Base-by-base conservation (phyloP, 1,140 invertebrate genomes). In the Formica exsecta region DNA sequence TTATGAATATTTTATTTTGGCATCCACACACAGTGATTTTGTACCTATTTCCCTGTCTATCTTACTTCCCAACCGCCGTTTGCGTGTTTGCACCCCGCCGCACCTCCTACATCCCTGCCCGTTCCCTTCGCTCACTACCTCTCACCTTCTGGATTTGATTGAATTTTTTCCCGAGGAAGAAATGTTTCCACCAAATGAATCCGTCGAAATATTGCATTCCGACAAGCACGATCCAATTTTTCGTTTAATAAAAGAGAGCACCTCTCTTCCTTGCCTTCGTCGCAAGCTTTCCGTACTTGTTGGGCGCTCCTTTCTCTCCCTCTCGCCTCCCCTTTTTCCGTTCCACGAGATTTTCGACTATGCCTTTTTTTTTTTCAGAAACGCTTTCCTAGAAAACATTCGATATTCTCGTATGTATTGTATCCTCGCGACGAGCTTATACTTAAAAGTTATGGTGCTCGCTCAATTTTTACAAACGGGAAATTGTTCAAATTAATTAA, bases 141-240 rank as follows among this genome's bases (percentile, higher is more conserved):
- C 93, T 93, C 94, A 95, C 94, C 93, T 94, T 93, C 90, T 92
- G 90, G 92, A 94, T 95, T 95, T 94, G 94, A 95, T 95, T 95
- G 95, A 95, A 95, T 95, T 95, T 95, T 94, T 95, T 94, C 93
- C 91, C 92, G 90, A 88, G 91, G 90, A 94, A 95, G 93, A 95
- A 95, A 95, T 95, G 94, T 95, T 95, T 95, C 94, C 94, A 93
- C 94, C 94, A 95, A 95, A 95, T 95, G 94, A 95, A 95, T 95
- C 93, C 94, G 93, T 95, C 94, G 94, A 95, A 95, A 95, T 95
- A 95, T 95, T 95, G 94, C 95, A 95, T 95, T 95, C 94, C 94
- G 92, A 93, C 92, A 94, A 94, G 89, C 89, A 91, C 93, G 92
- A 92, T 93, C 91, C 92, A 94, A 94, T 95, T 95, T 94, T 95